A percentile compares a stretch with the other conserved stretches of the same genome.
Conservation (phyloP, 2,797 vertebrate species). For the Centropyge bicolor region DNA sequence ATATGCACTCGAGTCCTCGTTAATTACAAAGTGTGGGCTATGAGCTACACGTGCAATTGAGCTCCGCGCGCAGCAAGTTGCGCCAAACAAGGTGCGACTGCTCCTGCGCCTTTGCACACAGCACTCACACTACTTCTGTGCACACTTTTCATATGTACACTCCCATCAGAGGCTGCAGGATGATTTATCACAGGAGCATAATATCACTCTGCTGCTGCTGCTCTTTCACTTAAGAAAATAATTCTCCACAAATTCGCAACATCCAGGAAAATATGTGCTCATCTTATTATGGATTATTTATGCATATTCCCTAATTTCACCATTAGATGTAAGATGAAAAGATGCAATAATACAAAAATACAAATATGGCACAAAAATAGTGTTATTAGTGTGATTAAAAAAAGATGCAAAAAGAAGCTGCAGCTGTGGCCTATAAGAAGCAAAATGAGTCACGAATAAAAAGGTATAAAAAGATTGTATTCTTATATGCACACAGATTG, state of each 20-base stretch:
- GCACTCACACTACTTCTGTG: conserved; percentile 21
- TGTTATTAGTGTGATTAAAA: neutral
- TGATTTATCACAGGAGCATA: neutral
- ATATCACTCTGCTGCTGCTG: neutral
- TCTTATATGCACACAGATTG: neutral
- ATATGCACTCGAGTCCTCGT: conserved; percentile 47
- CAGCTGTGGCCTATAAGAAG: neutral
- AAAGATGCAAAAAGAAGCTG: too few species aligned
- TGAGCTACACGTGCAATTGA: conserved; percentile 56
- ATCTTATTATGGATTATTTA: neutral
- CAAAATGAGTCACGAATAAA: neutral
- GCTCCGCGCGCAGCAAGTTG: conserved; percentile 45
- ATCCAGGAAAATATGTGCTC: neutral
- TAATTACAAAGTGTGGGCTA: conserved; percentile 57
- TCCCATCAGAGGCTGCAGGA: conserved; percentile 3
- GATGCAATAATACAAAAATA: neutral
- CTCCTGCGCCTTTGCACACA: conserved; percentile 33
- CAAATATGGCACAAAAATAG: neutral
- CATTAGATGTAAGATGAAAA: neutral
- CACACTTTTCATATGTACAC: conserved; percentile 30
- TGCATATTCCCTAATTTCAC: neutral
- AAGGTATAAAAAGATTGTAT: neutral
- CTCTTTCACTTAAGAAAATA: neutral
- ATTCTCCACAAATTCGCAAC: neutral
- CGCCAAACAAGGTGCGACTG: conserved; percentile 49